A percentile compares a stretch with the other conserved stretches of the same genome.
Evolutionary conservation across 1,140 invertebrate genomes (phyloP).

Genomic region (Stenopsyche tienmushanensis): DNA sequence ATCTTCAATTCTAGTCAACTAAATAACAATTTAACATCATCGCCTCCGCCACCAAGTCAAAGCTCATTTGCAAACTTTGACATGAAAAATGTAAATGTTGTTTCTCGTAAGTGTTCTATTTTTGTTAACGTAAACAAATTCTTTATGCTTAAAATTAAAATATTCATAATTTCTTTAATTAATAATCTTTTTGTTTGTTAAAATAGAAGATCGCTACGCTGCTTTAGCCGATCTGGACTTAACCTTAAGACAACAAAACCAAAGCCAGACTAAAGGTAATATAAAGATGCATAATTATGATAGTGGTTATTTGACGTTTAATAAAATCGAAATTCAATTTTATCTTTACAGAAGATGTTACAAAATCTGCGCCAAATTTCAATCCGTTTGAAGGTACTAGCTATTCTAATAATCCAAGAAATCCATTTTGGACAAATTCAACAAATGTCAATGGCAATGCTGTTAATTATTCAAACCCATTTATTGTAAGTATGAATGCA

Average conservation of each 20-base stretch:
- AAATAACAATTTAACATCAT: conserved; percentile 45
- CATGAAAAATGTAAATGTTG: background rate
- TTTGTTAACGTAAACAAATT: background rate
- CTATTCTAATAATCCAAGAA: conserved; percentile 27
- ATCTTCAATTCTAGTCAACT: conserved; percentile 56
- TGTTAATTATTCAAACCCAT: conserved; percentile 36
- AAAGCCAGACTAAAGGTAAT: conserved; percentile 30
- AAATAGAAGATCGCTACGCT: conserved; percentile 54
- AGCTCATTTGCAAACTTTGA: conserved; percentile 16
- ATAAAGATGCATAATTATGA: background rate
- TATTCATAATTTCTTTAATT: background rate
- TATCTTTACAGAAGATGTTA: conserved; percentile 31
- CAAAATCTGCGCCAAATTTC: conserved; percentile 21
- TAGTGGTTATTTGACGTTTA: background rate
- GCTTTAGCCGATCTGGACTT: conserved; percentile 54
- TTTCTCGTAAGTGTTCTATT: conserved; percentile 10
- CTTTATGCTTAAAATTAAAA: background rate
- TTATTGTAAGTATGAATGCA: conserved; percentile 35
- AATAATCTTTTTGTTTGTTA: conserved; percentile 7
- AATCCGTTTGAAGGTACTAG: conserved; percentile 35
- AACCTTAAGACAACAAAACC: conserved; percentile 52
- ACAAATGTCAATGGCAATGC: conserved; percentile 35
- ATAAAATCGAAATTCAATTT: conserved; percentile 4
- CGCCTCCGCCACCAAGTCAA: conserved; percentile 24
- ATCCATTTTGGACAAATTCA: conserved; percentile 36